These are phyloP conservation scores for Lissocephala sabroskyi DNA, from an alignment of 2,888 invertebrate genomes.

Conservation along the genomic window DNA sequence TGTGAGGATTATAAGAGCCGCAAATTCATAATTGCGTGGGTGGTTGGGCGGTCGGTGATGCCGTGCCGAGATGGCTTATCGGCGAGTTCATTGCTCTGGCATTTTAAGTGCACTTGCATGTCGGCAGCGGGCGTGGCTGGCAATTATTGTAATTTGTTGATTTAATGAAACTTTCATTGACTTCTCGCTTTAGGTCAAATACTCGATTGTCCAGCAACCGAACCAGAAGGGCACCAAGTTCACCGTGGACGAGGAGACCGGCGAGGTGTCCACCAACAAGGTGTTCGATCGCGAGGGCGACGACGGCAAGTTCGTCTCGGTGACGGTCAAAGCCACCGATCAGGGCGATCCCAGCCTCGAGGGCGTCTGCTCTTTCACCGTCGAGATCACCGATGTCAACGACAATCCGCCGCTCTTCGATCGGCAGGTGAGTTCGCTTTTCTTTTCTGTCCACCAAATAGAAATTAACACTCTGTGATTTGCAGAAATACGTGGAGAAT, in stretches of 20 bases:
- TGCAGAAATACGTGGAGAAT: conserved; percentile 96
- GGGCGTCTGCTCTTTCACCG: conserved; percentile 98
- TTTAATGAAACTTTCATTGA: no score
- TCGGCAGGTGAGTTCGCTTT: conserved; percentile 81
- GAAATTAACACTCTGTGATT: not conserved
- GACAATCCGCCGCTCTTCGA: conserved; percentile 97
- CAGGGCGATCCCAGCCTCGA: conserved; percentile 98
- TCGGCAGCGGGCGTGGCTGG: not conserved
- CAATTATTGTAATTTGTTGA: no score
- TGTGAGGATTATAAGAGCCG: no score
- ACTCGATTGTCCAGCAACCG: conserved; percentile 96
- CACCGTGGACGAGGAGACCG: conserved; percentile 95
- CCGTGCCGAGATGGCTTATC: conserved; percentile 7
- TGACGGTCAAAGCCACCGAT: conserved; percentile 98
- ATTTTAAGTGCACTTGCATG: no score
- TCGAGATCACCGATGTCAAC: conserved; percentile 97
- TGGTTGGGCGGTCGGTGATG: not conserved
- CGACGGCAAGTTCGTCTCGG: conserved; percentile 95
- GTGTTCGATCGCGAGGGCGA: conserved; percentile 98
- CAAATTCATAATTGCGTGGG: no score
- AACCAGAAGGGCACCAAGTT: conserved; percentile 97
- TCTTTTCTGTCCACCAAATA: conserved; percentile 43
- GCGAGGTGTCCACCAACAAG: conserved; percentile 95
- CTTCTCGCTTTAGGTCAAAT: conserved; percentile 78
- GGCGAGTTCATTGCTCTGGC: conserved; percentile 4